phyloP scores from a whole-genome alignment of 2,888 invertebrate genomes.

The Chrysina gloriosa region DNA sequence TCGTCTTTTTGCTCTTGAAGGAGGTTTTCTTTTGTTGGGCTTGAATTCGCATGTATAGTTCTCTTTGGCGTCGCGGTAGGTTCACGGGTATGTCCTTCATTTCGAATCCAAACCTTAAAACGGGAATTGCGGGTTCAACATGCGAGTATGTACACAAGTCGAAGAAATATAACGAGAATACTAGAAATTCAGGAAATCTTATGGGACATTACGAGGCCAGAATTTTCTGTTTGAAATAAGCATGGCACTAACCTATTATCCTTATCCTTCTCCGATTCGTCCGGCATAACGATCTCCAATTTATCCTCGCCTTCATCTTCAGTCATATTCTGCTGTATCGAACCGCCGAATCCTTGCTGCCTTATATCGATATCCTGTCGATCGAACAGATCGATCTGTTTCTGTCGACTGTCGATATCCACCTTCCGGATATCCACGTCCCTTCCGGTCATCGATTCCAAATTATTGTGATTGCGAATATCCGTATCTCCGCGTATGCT shows the following conservation, averaged over 20 bases:
- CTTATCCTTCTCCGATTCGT: slow-evolving; percentile 43
- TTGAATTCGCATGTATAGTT: slow-evolving; percentile 75
- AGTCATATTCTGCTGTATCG: slow-evolving; percentile 23
- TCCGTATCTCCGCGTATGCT: slow-evolving; percentile 41
- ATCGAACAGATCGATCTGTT: slow-evolving; percentile 48
- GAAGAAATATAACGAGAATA: no score
- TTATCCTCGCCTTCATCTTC: slow-evolving; percentile 50
- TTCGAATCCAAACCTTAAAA: slow-evolving; percentile 4
- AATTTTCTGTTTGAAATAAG: slow-evolving; percentile 20
- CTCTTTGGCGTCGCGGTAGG: slow-evolving; percentile 74
- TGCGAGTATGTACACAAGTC: not conserved
- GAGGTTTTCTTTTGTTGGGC: slow-evolving; percentile 71
- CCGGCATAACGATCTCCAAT: slow-evolving; percentile 48
- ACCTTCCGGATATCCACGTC: slow-evolving; percentile 48
- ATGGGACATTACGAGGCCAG: not conserved
- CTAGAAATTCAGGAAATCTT: no score
- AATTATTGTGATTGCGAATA: slow-evolving; percentile 37
- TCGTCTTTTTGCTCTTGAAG: slow-evolving; percentile 58
- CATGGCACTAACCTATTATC: slow-evolving; percentile 45
- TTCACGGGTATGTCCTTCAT: slow-evolving; percentile 64
- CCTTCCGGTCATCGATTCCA: slow-evolving; percentile 33
- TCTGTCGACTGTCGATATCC: slow-evolving; percentile 65
- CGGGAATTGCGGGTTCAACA: no score
- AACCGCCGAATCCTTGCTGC: slow-evolving; percentile 30
- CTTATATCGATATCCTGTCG: slow-evolving; percentile 55